Evolutionary conservation across 2,888 invertebrate genomes (phyloP), one percentile per base, ranked within the genome.

Genomic region (Stratiomys singularior): DNA sequence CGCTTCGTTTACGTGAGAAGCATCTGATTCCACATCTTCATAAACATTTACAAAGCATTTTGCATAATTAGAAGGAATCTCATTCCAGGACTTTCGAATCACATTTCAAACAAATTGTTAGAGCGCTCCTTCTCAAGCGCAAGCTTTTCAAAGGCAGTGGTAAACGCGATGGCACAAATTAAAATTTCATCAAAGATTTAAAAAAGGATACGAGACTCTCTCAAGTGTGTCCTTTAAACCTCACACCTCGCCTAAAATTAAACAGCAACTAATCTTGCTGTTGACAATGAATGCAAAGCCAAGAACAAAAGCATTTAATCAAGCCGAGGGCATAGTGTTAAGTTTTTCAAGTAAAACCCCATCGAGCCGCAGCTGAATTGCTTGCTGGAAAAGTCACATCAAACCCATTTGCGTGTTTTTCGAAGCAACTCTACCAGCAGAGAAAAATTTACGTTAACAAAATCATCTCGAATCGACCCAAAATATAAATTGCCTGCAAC

Each of bases 121-220:
- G 37, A 9, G 5, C 37, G 37, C 3, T 37, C 3, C 37, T 37
- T 9, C 5, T 37, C 3, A 37, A 37, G 9, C 37, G 37, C 3
- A 37, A 37, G 9, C 9, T 52, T 52, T n/a, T 18, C 28, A 15
- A 37, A 37, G 18, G 27, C 66, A 30, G 21, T 37, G 23, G 4
- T 13, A 37, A 66, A 37, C 37, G n/a, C 66, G 18, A 37, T 18
- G 66, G 28, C 37, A 37, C 30, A 37, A 66, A 66, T 66, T 66
- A 66, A 66, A 30, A 66, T 37, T 66, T 66, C 66, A 66, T 66
- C n/a, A n/a, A 66, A 66, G 28, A 66, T 66, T 37, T 30, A 66
- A 66, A 66, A 66, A 18, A 23, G 7, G 23, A 25, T 27, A 30
- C n/a, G 37, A 37, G 37, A 37, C 37, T n/a, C n/a, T n/a, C n/a